These are phyloP conservation scores for Ivindomyrus marchei DNA, from an alignment of 2,113 vertebrate genomes.

Conservation along the genomic window DNA sequence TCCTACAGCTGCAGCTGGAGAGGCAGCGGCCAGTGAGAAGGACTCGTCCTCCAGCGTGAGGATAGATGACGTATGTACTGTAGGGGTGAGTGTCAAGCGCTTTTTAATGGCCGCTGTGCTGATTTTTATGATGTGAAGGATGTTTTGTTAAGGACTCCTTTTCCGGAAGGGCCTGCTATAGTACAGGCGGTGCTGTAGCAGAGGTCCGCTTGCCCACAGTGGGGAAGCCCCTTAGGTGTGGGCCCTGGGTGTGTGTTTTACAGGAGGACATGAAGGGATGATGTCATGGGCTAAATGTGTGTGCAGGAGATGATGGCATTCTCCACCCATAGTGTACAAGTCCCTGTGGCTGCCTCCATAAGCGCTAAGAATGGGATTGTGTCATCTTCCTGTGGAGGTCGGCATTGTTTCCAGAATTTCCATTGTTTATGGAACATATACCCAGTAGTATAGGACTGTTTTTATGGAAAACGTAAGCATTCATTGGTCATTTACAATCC, in stretches of 20 bases:
- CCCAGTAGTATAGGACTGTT: neutral
- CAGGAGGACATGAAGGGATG: neutral
- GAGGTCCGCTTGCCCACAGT: neutral
- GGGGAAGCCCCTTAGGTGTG: constrained; percentile 2
- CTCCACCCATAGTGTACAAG: neutral
- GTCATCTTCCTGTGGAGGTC: constrained; percentile 10
- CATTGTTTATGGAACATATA: neutral
- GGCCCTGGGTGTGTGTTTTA: neutral
- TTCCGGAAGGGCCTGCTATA: neutral
- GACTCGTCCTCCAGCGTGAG: neutral
- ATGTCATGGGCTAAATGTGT: neutral
- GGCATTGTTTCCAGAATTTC: constrained; percentile 15
- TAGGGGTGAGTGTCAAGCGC: neutral
- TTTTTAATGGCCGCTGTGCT: neutral
- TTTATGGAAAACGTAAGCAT: neutral
- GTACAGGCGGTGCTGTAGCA: neutral
- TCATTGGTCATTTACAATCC: neutral
- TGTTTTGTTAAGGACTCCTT: neutral
- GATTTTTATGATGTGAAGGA: neutral
- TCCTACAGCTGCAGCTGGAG: neutral
- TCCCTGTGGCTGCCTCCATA: neutral
- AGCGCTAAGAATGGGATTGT: neutral
- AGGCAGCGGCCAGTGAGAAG: neutral
- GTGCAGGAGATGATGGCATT: constrained; percentile 2
- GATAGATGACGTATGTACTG: neutral